phyloP scores from a whole-genome alignment of 2,888 invertebrate genomes.

The Pammene aurita region DNA sequence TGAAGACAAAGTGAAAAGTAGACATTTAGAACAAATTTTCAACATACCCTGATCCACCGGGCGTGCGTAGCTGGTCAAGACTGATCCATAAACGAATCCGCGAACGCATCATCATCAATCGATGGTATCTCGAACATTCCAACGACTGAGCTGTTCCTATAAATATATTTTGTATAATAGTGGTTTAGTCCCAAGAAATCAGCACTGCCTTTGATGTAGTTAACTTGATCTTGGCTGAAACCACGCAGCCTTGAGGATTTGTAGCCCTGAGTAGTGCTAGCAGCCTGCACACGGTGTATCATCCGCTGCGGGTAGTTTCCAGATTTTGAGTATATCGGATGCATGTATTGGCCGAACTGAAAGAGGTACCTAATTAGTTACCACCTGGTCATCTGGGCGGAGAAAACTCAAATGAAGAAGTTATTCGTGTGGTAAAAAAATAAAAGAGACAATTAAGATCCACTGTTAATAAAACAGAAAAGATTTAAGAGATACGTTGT shows the following conservation, averaged over 20 bases:
- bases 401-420: no score
- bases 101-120: conserved; percentile 16
- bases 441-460: no score
- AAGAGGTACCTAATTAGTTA: not conserved
- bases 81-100: not conserved
- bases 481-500: no score
- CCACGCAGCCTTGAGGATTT: conserved; percentile 38
- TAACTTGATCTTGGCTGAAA: conserved; percentile 36
- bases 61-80: conserved; percentile 20
- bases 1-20: no score
- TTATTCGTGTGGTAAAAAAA: no score
- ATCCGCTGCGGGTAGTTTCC: conserved; percentile 40
- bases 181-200: conserved; percentile 42
- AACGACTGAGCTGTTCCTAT: conserved; percentile 38
- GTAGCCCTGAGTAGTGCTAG: conserved; percentile 38
- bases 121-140: conserved; percentile 30
- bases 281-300: conserved; percentile 29
- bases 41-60: conserved; percentile 28
- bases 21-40: not conserved
- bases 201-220: conserved; percentile 37
- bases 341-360: conserved; percentile 27
- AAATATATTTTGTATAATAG: conserved; percentile 31
- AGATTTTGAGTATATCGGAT: conserved; percentile 39
- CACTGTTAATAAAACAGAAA: no score
- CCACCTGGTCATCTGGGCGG: no score